A percentile compares a stretch with the other conserved stretches of the same genome.
These are phyloP conservation scores for Xiphophorus hellerii DNA, from an alignment of 2,113 vertebrate species.

Conservation along the genomic window DNA sequence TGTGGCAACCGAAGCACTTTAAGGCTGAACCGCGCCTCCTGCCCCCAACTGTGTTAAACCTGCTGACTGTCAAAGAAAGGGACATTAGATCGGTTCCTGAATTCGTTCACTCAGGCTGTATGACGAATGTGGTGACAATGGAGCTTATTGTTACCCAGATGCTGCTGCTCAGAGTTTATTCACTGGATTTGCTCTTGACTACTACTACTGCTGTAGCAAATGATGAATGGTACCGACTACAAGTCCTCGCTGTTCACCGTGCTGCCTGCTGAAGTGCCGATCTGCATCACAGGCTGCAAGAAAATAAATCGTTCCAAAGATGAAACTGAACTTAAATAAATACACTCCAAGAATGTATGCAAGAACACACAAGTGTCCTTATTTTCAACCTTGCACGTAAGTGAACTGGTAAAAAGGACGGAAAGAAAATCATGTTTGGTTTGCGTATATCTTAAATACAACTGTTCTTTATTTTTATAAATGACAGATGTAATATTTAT, in stretches of 20 bases:
- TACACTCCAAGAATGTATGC: conserved; percentile 20
- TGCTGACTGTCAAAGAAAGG: conserved; percentile 18
- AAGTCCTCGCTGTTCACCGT: background rate
- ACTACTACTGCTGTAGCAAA: conserved; percentile 15
- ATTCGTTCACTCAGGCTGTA: conserved; percentile 15
- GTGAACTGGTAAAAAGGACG: conserved; percentile 20
- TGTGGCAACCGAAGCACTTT: conserved; percentile 62
- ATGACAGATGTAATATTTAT: conserved; percentile 44
- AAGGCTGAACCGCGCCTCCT: conserved; percentile 14
- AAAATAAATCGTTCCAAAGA: conserved; percentile 22
- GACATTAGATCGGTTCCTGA: background rate
- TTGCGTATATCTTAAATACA: conserved; percentile 14
- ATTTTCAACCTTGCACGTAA: conserved; percentile 38
- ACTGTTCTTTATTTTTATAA: conserved; percentile 28
- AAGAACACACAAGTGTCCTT: conserved; percentile 25
- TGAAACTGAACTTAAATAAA: conserved; percentile 1
- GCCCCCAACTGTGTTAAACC: conserved; percentile 12
- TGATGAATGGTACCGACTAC: background rate
- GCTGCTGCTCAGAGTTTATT: conserved; percentile 48
- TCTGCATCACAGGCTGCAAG: conserved; percentile 30
- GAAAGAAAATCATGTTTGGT: background rate
- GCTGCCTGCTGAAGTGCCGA: conserved; percentile 6
- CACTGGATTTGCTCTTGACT: conserved; percentile 46
- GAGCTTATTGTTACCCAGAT: conserved; percentile 24
- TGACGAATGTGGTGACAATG: background rate